A percentile compares a stretch with the other conserved stretches of the same genome.
These are phyloP conservation scores for Ciconia maguari DNA, from an alignment of 2,113 vertebrate genomes.

Conservation along the genomic window DNA sequence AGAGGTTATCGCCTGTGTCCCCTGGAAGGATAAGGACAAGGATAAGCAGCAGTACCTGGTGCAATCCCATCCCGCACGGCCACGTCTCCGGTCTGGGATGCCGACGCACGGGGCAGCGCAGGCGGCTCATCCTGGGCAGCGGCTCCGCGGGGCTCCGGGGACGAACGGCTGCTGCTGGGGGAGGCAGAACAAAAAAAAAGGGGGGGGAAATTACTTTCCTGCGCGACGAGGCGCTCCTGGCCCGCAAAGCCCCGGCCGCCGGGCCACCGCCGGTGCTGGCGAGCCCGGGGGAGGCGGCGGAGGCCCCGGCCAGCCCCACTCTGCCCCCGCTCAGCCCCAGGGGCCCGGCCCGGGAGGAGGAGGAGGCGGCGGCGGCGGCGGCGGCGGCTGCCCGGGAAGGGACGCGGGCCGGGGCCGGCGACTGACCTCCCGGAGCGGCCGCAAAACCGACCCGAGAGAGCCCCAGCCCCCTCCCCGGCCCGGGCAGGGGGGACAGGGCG, in stretches of 20 bases:
- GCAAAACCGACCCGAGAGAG: not conserved
- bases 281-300: not conserved
- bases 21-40: rapidly evolving
- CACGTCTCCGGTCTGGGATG: not conserved
- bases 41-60: not conserved
- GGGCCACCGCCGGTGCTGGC: not conserved
- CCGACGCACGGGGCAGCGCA: not conserved
- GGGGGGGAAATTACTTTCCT: not conserved
- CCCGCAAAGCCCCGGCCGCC: not conserved
- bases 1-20: not conserved
- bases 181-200: not conserved
- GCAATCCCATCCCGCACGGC: not conserved
- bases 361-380: too few relatives aligned
- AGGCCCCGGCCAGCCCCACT: not conserved
- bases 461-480: not conserved
- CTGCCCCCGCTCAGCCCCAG: not conserved
- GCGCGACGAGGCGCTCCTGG: not conserved
- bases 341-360: not conserved
- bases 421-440: not conserved
- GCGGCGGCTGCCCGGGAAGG: too few relatives aligned
- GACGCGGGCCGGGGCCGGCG: not conserved
- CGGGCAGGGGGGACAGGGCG: too few relatives aligned
- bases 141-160: not conserved
- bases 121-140: slow-evolving; percentile 22
- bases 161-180: not conserved